Evolutionary conservation across 2,797 vertebrate species (phyloP), one percentile per base, ranked within the genome.

Genomic region (Gastrophryne carolinensis): DNA sequence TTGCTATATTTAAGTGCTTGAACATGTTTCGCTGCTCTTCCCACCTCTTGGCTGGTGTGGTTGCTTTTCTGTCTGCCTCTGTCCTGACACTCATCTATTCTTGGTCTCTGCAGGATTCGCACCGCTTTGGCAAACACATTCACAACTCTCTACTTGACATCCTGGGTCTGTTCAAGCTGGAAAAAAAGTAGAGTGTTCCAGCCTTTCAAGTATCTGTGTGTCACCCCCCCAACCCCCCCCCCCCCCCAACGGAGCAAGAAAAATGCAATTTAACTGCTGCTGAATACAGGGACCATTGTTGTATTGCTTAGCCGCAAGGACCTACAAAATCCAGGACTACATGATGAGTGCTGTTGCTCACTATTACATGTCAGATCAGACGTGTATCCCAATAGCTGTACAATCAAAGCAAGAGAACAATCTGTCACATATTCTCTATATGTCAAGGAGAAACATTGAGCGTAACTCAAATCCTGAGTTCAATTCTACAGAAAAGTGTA

Each of bases 51-150:
- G 30, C 19, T 4, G 12, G 34, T 23, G 15, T 61, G 35, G 15
- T 8, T 5, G 29, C 4, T n/a, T 19, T 21, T n/a, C 35, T 49
- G 29, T 39, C 19, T 30, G 11, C 11, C 44, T 32, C 3, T 49
- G 4, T 0, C 32, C 10, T 54, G n/a, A 26, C 19, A 26, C 12
- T 58, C 19, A 66, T 29, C 29, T 1, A 23, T 52, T 76, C 21
- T 67, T 12, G 15, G 12, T 73, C 72, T 73, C 11, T 56, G 1
- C 69, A 97, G 95, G 92, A 91, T 27, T 86, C 94, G 34, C 92
- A 88, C 50, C 88, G 85, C 64, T 94, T 95, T 76, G 94, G 93
- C 1, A 79, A 37, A 49, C 85, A 89, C 83, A 91, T 96, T 58
- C 84, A 82, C 60, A 86, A 88, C 4, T 91, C 94, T 1, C 70